Evolutionary conservation across 2,888 invertebrate genomes (phyloP).

Genomic region (Girardia tigrina): DNA sequence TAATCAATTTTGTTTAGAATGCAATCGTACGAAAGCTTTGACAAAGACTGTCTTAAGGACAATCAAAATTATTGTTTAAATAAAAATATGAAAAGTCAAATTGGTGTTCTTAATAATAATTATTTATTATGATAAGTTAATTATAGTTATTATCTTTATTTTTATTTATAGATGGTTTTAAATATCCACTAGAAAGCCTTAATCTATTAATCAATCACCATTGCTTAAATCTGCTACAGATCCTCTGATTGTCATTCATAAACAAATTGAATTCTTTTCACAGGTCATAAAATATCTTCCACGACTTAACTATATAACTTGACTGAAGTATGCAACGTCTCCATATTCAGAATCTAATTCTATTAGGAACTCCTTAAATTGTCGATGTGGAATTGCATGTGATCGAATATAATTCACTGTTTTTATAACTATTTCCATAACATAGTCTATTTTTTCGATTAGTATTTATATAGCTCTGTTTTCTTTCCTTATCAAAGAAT

Average conservation of each 20-base stretch:
- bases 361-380: background rate
- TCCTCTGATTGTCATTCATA: slow-evolving; percentile 17
- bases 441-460: background rate
- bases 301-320: background rate
- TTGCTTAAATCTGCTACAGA: background rate
- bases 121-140: too few relatives aligned
- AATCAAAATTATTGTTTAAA: too few relatives aligned
- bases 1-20: too few relatives aligned
- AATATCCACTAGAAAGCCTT: background rate
- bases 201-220: background rate
- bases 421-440: slow-evolving; percentile 9
- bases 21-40: too few relatives aligned
- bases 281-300: slow-evolving; percentile 11
- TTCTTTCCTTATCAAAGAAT: slow-evolving; percentile 11
- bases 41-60: too few relatives aligned
- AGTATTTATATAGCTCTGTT: background rate
- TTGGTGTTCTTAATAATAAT: too few relatives aligned
- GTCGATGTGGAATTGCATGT: background rate
- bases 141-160: too few relatives aligned
- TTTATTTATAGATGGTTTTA: too few relatives aligned
- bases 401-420: background rate
- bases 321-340: background rate
- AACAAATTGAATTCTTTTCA: background rate
- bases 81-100: too few relatives aligned
- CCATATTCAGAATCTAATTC: slow-evolving; percentile 2